phyloP scores from a whole-genome alignment of 2,113 vertebrate genomes.

The Pedetes capensis region DNA sequence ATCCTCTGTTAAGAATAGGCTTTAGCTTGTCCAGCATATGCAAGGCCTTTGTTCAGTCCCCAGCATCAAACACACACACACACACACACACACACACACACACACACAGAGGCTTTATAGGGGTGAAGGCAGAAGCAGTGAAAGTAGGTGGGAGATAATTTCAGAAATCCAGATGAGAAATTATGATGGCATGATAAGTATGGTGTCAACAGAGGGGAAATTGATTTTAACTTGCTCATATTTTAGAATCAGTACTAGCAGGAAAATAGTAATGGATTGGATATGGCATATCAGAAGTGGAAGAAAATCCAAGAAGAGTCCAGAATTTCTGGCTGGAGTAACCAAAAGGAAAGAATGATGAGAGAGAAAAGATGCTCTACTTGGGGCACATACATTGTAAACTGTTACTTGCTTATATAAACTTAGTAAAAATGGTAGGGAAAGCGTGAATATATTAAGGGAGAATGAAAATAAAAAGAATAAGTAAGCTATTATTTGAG shows the following conservation, averaged over 20 bases:
- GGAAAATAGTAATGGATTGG: background rate
- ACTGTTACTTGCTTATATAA: background rate
- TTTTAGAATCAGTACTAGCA: background rate
- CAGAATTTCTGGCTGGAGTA: background rate
- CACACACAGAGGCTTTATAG: too few relatives aligned
- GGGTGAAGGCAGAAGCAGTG: background rate
- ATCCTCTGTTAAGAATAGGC: background rate
- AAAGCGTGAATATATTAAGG: background rate
- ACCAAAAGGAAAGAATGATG: background rate
- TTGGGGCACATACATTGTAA: background rate
- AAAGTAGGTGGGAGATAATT: background rate
- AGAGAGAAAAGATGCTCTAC: background rate
- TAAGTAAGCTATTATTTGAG: background rate
- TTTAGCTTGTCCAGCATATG: too few relatives aligned
- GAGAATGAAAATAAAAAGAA: background rate
- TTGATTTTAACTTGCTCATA: background rate
- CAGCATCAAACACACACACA: too few relatives aligned
- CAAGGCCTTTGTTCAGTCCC: too few relatives aligned
- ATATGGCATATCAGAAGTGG: background rate
- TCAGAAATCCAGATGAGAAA: background rate
- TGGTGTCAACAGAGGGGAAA: background rate
- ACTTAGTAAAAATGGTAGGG: background rate
- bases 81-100: too few relatives aligned
- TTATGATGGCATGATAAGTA: background rate
- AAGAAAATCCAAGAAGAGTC: background rate